Conservation (phyloP, 2,888 invertebrate genomes). For the Busseola fusca region DNA sequence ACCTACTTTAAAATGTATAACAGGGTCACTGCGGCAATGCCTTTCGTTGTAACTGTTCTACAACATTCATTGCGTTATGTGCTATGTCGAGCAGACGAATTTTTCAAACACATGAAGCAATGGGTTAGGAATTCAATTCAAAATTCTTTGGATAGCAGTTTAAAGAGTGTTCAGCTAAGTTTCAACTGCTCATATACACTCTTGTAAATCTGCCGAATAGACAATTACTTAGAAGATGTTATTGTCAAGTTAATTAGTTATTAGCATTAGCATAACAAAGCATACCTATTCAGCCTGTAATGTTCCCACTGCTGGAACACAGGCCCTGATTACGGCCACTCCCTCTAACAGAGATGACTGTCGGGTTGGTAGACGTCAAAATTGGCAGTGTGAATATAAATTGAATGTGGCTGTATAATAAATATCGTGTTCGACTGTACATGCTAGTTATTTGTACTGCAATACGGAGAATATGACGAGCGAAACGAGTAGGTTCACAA, state of each 20-base stretch:
- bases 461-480: background rate
- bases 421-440: conserved; percentile 1
- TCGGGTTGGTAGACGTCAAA: background rate
- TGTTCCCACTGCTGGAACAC: background rate
- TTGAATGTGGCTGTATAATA: background rate
- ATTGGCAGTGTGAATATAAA: background rate
- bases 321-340: background rate
- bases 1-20: background rate
- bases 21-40: no score
- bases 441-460: background rate
- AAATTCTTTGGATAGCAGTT: background rate
- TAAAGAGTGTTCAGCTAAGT: background rate
- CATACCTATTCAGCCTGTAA: no score
- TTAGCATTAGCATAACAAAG: no score
- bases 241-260: no score
- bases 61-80: background rate
- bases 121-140: background rate
- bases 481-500: conserved; percentile 7
- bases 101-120: background rate
- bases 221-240: background rate
- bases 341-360: no score
- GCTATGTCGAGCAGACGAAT: background rate
- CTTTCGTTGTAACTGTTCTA: background rate
- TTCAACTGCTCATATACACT: background rate
- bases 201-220: background rate